Percentiles rank a stretch among this genome's conserved stretches.
Conservation (phyloP, 2,797 vertebrate species). For the Sparus aurata region DNA sequence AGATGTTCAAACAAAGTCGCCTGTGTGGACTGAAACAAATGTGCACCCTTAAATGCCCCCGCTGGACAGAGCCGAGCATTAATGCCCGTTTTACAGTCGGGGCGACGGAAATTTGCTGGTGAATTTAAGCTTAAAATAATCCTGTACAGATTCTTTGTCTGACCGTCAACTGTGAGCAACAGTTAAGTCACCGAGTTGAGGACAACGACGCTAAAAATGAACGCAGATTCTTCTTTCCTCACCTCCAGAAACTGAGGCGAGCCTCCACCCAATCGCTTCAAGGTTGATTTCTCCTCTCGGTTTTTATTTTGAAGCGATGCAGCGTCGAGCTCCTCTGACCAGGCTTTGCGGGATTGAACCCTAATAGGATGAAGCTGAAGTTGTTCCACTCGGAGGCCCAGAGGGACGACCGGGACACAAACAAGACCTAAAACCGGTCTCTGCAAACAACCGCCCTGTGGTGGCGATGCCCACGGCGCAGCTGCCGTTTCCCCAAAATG, state of each 20-base stretch:
- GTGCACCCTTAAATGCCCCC: constrained; percentile 22
- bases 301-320: constrained; percentile 37
- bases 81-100: constrained; percentile 39
- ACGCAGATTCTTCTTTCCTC: constrained; percentile 20
- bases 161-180: constrained; percentile 29
- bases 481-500: constrained; percentile 66
- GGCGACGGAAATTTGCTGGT: constrained; percentile 35
- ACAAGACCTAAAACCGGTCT: constrained; percentile 73
- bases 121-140: constrained; percentile 52
- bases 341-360: constrained; percentile 31
- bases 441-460: constrained; percentile 74
- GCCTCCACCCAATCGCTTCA: background rate
- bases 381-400: constrained; percentile 44
- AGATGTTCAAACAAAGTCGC: constrained; percentile 64
- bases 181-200: background rate
- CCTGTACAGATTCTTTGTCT: constrained; percentile 18
- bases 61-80: constrained; percentile 27
- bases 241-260: background rate
- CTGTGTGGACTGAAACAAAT: constrained; percentile 46
- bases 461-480: constrained; percentile 67
- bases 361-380: constrained; percentile 35
- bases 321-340: background rate
- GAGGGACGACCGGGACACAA: constrained; percentile 54
- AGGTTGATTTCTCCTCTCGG: background rate
- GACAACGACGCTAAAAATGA: constrained; percentile 5